Conservation (phyloP, 2,113 vertebrate genomes). For the Heptranchias perlo region DNA sequence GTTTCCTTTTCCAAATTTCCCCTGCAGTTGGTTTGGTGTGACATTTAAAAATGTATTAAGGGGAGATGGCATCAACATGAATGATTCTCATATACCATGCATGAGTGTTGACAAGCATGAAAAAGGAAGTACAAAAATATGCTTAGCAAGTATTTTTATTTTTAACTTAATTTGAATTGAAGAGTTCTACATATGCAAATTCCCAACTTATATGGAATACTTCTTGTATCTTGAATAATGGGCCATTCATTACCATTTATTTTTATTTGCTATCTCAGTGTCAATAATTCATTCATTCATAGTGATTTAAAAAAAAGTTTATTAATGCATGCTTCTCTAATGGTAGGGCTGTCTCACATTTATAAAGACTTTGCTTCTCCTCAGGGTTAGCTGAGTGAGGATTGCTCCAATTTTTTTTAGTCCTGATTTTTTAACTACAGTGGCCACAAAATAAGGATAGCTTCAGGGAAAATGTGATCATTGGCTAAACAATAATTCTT, state of each 20-base stretch:
- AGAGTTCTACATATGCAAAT: neutral
- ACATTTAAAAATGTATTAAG: neutral
- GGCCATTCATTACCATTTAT: neutral
- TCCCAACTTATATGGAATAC: neutral
- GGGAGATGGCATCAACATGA: neutral
- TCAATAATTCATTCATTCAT: neutral
- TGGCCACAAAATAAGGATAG: neutral
- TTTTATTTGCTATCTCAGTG: neutral
- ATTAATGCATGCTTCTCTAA: neutral
- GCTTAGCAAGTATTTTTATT: neutral
- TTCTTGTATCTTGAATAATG: neutral
- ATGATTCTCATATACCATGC: neutral
- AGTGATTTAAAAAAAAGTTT: neutral
- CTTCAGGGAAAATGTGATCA: neutral
- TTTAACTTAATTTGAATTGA: neutral
- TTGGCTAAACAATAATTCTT: neutral
- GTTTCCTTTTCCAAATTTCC: neutral
- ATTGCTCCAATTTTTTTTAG: constrained; percentile 9
- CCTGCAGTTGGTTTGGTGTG: neutral
- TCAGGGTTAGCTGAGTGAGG: neutral
- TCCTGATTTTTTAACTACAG: neutral
- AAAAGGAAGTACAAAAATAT: neutral
- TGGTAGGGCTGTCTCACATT: neutral
- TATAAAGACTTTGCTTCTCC: neutral
- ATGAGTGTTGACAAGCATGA: neutral